These are phyloP conservation scores for Chymomyza costata DNA, from an alignment of 1,140 invertebrate species.

Conservation along the genomic window DNA sequence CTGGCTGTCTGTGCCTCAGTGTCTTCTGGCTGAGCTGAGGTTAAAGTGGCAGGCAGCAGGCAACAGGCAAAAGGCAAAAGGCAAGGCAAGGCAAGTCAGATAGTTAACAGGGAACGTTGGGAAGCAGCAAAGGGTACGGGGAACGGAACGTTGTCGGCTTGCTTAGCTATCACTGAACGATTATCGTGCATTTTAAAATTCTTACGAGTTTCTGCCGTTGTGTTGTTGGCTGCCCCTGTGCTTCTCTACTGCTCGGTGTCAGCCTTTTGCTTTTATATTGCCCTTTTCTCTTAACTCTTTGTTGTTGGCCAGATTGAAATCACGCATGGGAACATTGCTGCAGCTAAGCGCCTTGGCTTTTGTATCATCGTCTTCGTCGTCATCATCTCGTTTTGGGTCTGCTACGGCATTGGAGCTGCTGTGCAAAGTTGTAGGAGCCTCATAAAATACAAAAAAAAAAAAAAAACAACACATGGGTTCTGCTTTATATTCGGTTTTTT, in stretches of 20 bases:
- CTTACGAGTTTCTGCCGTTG: constrained; percentile 70
- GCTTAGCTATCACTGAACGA: constrained; percentile 75
- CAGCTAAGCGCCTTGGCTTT: constrained; percentile 59
- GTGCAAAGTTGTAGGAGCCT: constrained; percentile 18
- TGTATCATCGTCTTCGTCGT: constrained; percentile 59
- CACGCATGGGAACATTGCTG: constrained; percentile 54
- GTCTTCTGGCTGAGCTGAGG: constrained; percentile 39
- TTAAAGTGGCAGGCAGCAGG: constrained; percentile 57
- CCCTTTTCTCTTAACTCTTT: constrained; percentile 48
- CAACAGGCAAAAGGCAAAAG: too few species aligned
- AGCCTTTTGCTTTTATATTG: constrained; percentile 50
- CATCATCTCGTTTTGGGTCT: too few species aligned
- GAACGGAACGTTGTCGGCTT: constrained; percentile 63
- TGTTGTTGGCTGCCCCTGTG: constrained; percentile 32
- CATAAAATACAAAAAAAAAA: constrained; percentile 8
- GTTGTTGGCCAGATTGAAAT: constrained; percentile 58
- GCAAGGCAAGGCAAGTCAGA: constrained; percentile 36
- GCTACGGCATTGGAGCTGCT: too few species aligned
- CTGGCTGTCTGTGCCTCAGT: constrained; percentile 17
- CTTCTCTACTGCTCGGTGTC: background rate
- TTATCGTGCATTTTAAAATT: constrained; percentile 76
- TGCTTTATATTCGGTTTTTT: constrained; percentile 25
- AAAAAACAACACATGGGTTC: constrained; percentile 5
- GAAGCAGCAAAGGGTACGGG: constrained; percentile 11
- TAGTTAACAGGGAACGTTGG: constrained; percentile 28